Evolutionary conservation across 2,113 vertebrate species (phyloP).

Genomic region (Rhagologus leucostigma): DNA sequence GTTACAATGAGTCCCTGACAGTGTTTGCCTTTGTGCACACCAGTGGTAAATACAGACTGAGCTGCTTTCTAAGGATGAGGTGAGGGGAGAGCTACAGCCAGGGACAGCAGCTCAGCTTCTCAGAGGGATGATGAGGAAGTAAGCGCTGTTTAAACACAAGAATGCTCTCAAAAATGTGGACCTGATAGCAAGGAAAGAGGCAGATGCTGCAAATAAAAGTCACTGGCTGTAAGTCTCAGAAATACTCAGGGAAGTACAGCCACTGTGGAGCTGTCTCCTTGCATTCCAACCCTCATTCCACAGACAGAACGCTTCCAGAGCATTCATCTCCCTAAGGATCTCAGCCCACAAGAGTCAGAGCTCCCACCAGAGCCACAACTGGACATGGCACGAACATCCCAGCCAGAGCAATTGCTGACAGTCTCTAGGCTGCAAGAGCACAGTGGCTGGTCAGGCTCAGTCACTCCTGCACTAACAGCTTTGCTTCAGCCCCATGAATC

Average conservation of each 20-base stretch:
- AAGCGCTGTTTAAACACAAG: not conserved
- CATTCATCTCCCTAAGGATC: not conserved
- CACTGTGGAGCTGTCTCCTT: not conserved
- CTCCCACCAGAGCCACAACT: not conserved
- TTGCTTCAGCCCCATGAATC: constrained; percentile 1
- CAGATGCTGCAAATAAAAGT: not conserved
- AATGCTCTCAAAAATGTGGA: not conserved
- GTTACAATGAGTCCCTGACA: not conserved
- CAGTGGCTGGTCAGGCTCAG: not conserved
- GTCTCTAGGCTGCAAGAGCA: not conserved
- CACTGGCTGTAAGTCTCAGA: not conserved
- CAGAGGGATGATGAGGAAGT: not conserved
- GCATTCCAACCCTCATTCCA: not conserved
- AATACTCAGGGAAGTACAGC: not conserved
- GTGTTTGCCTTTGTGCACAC: constrained; percentile 1
- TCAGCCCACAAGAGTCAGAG: not conserved
- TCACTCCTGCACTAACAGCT: not conserved
- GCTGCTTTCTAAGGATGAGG: not conserved
- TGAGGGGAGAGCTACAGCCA: not conserved
- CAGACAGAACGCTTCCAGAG: not conserved
- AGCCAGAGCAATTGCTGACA: not conserved
- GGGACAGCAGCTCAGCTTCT: not conserved
- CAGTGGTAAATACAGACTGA: not conserved
- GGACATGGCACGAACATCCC: not conserved
- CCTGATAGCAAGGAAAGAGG: not conserved